Base-by-base conservation (phyloP, 1,140 invertebrate species). In the Drosophila subpulchrella region DNA sequence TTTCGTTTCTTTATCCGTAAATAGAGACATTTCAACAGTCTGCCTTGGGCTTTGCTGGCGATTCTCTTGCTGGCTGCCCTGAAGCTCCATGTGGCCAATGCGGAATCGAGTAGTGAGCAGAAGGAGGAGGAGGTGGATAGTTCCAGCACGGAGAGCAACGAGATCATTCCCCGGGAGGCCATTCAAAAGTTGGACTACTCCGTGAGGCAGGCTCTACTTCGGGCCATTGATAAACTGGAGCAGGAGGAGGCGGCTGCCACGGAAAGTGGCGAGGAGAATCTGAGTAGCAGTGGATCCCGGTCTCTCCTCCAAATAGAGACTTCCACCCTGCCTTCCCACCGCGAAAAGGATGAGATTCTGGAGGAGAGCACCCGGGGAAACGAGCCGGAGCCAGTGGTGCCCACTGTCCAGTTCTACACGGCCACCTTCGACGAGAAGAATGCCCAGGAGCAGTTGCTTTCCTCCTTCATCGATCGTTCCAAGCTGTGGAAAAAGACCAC, bases 211-310 rank as follows among this genome's bases (percentile, higher is more conserved):
- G 95, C 95, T 2, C 91, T 96, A n/a, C 89, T 96, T 10, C 95
- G 95, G 88, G 95, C 95, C 3, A 92, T 96, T 0, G 95, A 94
- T 46, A 95, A 96, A 70, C 90, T 96, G 36, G 95, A 96, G 92
- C 93, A 94, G 54, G 93, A 92, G 75, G 92, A 92, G 60, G 85
- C 84, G 41, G 81, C 91, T 7, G 90, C 91, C 1, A 86, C 83
- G 4, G 91, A 92, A n/a, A 54, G 75, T 6, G 44, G 42, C 0
- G 57, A 77, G 27, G 60, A 58, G 12, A 58, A 13, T 39, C 6
- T 50, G 1, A 71, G 54, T 32, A 81, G 44, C 53, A 30, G 60
- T 38, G 60, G 24, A 7, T 51, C 59, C n/a, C 34, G 50, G 0
- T 53, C 81, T 6, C 42, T 41, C 6, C 44, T 36, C 5, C 65